Base-by-base conservation (phyloP, 2,797 vertebrate genomes). In the Eulemur coronatus region DNA sequence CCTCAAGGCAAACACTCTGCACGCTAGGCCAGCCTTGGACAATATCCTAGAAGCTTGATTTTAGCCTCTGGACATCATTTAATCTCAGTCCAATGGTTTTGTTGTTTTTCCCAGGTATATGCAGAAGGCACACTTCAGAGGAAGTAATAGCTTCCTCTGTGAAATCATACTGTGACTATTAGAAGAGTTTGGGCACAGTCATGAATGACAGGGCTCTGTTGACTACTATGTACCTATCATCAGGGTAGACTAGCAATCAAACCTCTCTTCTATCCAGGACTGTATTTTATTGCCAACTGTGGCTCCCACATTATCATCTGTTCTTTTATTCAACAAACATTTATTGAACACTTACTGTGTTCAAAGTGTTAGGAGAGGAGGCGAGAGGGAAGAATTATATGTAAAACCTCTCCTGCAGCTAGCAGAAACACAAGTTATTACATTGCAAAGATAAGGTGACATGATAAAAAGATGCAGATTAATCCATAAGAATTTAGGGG, bases 31-130 rank as follows among this genome's bases (percentile, higher is more conserved):
- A 96, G 69, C 33, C 69, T 95, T 90, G 70, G 87, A 91, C 65
- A 89, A 41, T 18, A 61, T 91, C 84, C 48, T 70, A 92, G 86
- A 89, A 94, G 75, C 48, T 73, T 84, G 63, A 84, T 84, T 89
- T 93, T 89, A 79, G 50, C 86, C 82, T 84, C 69, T 95, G 70
- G 91, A 79, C 24, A 78, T 93, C 59, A 93, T 84, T 97, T 94
- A 59, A 79, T 96, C 57, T 84, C 59, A 48, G 13, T 65, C 38
- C 52, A 93, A 84, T 48, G 4, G 30, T 91, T 97, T 92, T 93
- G 13, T 7, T 85, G 5, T 38, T 41, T 86, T 13, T 30, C 33
- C 22, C 10, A 84, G 67, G 13, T 65, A 50, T 30, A 30, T 30
- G 33, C 12, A 73, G 70, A 93, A 82, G 17, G 6, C 12, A 79